phyloP scores from a whole-genome alignment of 2,888 invertebrate genomes.

The Ophion obscuratus region DNA sequence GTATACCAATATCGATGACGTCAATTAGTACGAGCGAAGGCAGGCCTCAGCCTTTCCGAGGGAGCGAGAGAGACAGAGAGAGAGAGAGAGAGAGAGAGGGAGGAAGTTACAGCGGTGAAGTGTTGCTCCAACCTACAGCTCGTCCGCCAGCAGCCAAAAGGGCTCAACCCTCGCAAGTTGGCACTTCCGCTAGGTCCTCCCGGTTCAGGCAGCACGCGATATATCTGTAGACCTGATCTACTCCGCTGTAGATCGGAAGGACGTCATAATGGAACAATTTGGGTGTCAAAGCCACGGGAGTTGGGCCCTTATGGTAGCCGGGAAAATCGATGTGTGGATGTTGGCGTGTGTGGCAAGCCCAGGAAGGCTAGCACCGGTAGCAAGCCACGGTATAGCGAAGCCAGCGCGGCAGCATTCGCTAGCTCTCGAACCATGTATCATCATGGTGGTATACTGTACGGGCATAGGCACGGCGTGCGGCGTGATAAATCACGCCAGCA shows the following conservation, averaged over 20 bases:
- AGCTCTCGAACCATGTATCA: conserved; percentile 78
- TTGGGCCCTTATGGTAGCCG: conserved; percentile 20
- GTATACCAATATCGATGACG: conserved; percentile 84
- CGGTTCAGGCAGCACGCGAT: not conserved
- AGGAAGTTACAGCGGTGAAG: conserved; percentile 43
- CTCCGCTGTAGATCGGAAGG: not conserved
- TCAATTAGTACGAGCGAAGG: conserved; percentile 82
- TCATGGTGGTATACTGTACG: conserved; percentile 79
- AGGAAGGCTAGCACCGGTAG: conserved; percentile 36
- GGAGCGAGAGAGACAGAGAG: conserved; percentile 14
- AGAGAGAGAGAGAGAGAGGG: conserved; percentile 26
- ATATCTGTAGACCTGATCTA: not conserved
- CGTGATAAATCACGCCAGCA: conserved; percentile 83
- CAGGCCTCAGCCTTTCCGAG: conserved; percentile 64
- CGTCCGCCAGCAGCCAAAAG: conserved; percentile 13
- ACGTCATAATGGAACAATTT: conserved; percentile 16
- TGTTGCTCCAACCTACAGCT: conserved; percentile 24
- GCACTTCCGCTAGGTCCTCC: not conserved
- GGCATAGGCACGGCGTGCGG: conserved; percentile 75
- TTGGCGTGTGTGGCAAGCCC: conserved; percentile 19
- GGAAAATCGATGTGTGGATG: not conserved
- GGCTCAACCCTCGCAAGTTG: conserved; percentile 1
- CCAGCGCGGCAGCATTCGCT: conserved; percentile 60
- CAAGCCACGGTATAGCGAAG: conserved; percentile 34
- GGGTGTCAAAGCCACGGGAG: not conserved